Evolutionary conservation across 1,140 invertebrate genomes (phyloP), one percentile per base, ranked within the genome.

Genomic region (Drosophila ficusphila): DNA sequence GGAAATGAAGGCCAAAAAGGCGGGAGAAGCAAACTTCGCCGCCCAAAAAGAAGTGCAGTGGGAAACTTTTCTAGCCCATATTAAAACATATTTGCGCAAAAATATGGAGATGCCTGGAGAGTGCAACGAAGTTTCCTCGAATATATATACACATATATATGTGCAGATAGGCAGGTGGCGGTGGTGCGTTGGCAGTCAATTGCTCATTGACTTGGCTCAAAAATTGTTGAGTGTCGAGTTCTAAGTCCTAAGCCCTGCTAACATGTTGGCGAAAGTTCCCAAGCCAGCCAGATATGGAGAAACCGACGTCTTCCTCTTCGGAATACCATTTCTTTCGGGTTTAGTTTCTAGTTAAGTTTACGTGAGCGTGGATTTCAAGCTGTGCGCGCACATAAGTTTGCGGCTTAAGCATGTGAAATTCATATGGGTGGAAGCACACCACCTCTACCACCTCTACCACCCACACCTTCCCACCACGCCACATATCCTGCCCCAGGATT

Each of bases 361-460:
- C 76, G 81, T 88, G 82, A 69, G 76, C 81, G 72, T 69, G 76
- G 82, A 88, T 77, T 86, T 85, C 81, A 85, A 85, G 81, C 81
- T 85, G 82, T 85, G 82, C 76, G 68, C 81, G 72, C 73, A 86
- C 82, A 79, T 86, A 86, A 88, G 81, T 86, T 86, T 85, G 68
- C 73, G 82, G 81, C 81, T 85, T 85, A 85, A 85, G 82, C 81
- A 88, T 85, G 82, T 81, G 82, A 81, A 81, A 85, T 81, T 88
- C 81, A 88, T 88, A 86, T 67, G 79, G 74, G 19, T 38, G 76
- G 81, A 33, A 61, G 48, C 29, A 51, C 31, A 51, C 18, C n/a
- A n/a, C n/a, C n/a, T n/a, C n/a, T n/a, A n/a, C n/a, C n/a, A n/a
- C n/a, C n/a, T n/a, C n/a, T n/a, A n/a, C 31, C 31, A 41, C 61